These are phyloP conservation scores for Lepidocolaptes lacrymiger DNA, from an alignment of 2,797 vertebrate genomes.

Conservation along the genomic window DNA sequence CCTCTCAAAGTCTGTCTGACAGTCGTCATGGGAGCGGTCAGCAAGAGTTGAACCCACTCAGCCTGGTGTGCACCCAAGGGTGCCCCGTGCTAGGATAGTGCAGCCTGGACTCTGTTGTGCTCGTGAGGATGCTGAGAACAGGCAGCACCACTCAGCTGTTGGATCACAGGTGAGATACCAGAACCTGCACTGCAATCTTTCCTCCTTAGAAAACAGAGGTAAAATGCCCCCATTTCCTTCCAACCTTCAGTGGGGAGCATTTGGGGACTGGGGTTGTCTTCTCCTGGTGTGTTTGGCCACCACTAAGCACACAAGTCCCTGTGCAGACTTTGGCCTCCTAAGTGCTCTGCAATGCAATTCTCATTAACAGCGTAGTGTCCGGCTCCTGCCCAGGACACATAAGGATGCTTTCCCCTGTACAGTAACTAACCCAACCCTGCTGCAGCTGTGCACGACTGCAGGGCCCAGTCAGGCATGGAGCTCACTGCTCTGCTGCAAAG, in stretches of 20 bases:
- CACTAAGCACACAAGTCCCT: neutral
- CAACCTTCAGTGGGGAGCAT: neutral
- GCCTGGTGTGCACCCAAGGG: neutral
- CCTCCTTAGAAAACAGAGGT: neutral
- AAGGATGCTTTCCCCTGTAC: neutral
- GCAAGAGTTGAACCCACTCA: neutral
- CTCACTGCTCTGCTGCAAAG: neutral
- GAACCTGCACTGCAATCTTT: neutral
- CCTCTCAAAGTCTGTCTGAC: neutral
- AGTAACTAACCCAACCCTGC: neutral
- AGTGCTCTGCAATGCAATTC: neutral
- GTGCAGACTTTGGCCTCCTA: neutral
- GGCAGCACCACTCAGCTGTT: neutral
- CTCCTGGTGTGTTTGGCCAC: neutral
- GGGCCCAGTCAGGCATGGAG: neutral
- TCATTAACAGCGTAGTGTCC: fast-evolving
- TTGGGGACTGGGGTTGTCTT: neutral
- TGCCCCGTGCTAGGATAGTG: fast-evolving
- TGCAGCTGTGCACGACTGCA: fast-evolving
- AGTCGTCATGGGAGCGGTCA: neutral
- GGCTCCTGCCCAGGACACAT: neutral
- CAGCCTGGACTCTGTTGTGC: neutral
- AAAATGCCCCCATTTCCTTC: neutral
- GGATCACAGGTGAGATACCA: neutral
- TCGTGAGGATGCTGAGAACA: neutral